phyloP scores from a whole-genome alignment of 1,140 invertebrate genomes.

The Stenopsyche tienmushanensis region DNA sequence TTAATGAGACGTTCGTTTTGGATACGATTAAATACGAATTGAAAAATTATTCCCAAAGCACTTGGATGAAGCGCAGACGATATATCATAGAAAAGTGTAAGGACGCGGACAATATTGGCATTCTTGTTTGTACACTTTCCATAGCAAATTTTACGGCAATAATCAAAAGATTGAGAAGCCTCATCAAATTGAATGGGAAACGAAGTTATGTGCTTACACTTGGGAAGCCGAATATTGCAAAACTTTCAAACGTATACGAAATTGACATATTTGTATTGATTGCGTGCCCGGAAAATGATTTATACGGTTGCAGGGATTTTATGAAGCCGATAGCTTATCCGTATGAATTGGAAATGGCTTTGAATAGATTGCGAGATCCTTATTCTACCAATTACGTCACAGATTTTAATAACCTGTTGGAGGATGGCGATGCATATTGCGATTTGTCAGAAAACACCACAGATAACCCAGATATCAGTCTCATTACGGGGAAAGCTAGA shows the following conservation, averaged over 20 bases:
- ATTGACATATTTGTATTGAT: slow-evolving; percentile 90
- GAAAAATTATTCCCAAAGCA: slow-evolving; percentile 52
- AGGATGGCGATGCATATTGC: slow-evolving; percentile 60
- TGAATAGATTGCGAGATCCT: slow-evolving; percentile 65
- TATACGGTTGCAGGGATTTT: slow-evolving; percentile 83
- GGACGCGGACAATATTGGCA: slow-evolving; percentile 83
- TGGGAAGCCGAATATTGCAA: slow-evolving; percentile 88
- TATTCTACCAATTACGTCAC: slow-evolving; percentile 65
- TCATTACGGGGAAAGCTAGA: slow-evolving; percentile 67
- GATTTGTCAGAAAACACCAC: slow-evolving; percentile 56
- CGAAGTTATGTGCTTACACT: slow-evolving; percentile 90
- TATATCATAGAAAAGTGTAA: slow-evolving; percentile 86
- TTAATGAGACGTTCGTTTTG: slow-evolving; percentile 55
- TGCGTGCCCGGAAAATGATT: slow-evolving; percentile 83
- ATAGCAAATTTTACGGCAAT: slow-evolving; percentile 78
- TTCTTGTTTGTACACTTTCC: slow-evolving; percentile 85
- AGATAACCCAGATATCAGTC: slow-evolving; percentile 61
- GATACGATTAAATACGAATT: slow-evolving; percentile 47
- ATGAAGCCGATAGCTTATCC: slow-evolving; percentile 89
- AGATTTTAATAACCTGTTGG: slow-evolving; percentile 76
- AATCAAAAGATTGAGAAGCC: slow-evolving; percentile 71
- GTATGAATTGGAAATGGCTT: slow-evolving; percentile 88
- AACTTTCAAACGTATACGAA: slow-evolving; percentile 92
- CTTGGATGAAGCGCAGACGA: slow-evolving; percentile 74
- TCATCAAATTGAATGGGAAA: slow-evolving; percentile 74